Conservation (phyloP, 2,888 invertebrate species). For the Lysandra coridon region DNA sequence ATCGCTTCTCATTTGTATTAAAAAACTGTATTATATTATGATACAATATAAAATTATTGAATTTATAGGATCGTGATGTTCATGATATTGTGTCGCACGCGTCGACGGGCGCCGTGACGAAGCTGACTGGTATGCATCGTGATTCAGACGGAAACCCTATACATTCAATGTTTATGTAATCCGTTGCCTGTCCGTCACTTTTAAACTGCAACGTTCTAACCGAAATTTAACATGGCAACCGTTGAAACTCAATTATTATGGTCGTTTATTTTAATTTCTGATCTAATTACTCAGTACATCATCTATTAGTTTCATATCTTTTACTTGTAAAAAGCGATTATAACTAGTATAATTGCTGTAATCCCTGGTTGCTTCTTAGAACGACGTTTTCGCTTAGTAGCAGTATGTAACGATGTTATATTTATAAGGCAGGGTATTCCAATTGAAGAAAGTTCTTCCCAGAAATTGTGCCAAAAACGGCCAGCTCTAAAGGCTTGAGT, state of each 20-base stretch:
- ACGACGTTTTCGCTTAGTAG: background rate
- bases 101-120: slow-evolving; percentile 67
- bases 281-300: slow-evolving; percentile 35
- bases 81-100: slow-evolving; percentile 68
- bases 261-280: slow-evolving; percentile 52
- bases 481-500: background rate
- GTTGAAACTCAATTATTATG: slow-evolving; percentile 49
- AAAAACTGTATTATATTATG: background rate
- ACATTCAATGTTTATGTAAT: slow-evolving; percentile 71
- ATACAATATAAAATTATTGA: slow-evolving; percentile 52
- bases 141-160: slow-evolving; percentile 78
- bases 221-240: slow-evolving; percentile 34
- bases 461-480: background rate
- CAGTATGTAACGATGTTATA: background rate
- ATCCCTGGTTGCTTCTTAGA: background rate
- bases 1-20: background rate
- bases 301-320: background rate
- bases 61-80: slow-evolving; percentile 62
- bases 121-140: slow-evolving; percentile 75
- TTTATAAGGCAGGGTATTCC: slow-evolving; percentile 10
- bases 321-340: background rate
- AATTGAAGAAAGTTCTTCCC: background rate
- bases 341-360: background rate
- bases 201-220: slow-evolving; percentile 57
- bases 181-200: slow-evolving; percentile 66